These are phyloP conservation scores for Eurytoma californica DNA, from an alignment of 2,888 invertebrate species.

Conservation along the genomic window DNA sequence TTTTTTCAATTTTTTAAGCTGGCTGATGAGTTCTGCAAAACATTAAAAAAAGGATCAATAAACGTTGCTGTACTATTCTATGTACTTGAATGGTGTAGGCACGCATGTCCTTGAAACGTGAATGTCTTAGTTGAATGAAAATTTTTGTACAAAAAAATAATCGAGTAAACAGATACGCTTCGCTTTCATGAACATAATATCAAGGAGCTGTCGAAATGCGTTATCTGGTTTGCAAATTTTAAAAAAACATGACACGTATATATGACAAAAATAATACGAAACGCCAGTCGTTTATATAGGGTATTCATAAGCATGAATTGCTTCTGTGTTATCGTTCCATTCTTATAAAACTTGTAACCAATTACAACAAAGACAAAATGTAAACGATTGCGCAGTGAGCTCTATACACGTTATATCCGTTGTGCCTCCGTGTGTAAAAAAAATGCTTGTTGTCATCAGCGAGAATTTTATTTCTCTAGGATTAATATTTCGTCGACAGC, in stretches of 20 bases:
- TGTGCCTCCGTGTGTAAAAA: constrained; percentile 57
- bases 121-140: constrained; percentile 46
- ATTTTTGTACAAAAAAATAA: constrained; percentile 55
- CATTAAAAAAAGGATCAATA: constrained; percentile 45
- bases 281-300: constrained; percentile 54
- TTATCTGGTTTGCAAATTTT: constrained; percentile 45
- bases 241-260: constrained; percentile 51
- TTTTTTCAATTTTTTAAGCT: constrained; percentile 58
- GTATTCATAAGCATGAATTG: constrained; percentile 53
- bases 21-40: constrained; percentile 54
- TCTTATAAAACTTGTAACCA: constrained; percentile 47
- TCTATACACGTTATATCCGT: constrained; percentile 56
- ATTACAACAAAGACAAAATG: constrained; percentile 42
- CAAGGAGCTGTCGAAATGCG: constrained; percentile 42
- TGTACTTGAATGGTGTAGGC: constrained; percentile 47
- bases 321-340: constrained; percentile 54
- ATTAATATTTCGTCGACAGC: constrained; percentile 40
- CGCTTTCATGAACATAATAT: constrained; percentile 47
- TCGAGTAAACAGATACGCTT: constrained; percentile 42
- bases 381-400: constrained; percentile 53
- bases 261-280: constrained; percentile 46
- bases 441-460: constrained; percentile 56
- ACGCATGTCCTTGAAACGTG: constrained; percentile 22
- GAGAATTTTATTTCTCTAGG: constrained; percentile 49
- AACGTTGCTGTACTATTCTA: constrained; percentile 54